These are phyloP conservation scores for Palloptera scutellata DNA, from an alignment of 2,888 invertebrate species.

Conservation along the genomic window DNA sequence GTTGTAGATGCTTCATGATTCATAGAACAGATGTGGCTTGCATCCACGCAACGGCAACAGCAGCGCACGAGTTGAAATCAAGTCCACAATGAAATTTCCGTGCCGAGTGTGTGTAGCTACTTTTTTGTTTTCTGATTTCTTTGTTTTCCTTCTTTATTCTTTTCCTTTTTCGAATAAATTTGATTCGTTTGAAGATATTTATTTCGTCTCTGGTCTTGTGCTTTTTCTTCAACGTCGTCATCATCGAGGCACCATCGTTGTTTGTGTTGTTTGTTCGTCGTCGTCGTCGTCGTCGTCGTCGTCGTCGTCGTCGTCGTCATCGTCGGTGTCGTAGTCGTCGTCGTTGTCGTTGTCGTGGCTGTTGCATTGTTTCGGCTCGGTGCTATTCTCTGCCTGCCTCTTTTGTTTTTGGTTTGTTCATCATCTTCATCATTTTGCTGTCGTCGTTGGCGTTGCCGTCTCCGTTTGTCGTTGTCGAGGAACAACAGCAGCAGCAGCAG, in stretches of 20 bases:
- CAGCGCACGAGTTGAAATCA: too few relatives aligned
- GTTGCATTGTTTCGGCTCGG: not conserved
- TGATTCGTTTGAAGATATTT: not conserved
- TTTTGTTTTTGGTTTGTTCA: conserved; percentile 42
- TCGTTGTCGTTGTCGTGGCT: conserved; percentile 25
- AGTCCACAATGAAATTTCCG: too few relatives aligned
- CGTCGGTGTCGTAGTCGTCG: conserved; percentile 27
- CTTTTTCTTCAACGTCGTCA: conserved; percentile 1
- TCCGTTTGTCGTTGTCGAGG: conserved; percentile 30
- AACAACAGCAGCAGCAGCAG: conserved; percentile 31
- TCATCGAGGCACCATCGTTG: not conserved
- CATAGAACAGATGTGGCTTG: too few relatives aligned
- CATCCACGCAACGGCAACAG: too few relatives aligned
- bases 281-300: conserved; percentile 29
- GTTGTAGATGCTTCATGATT: too few relatives aligned
- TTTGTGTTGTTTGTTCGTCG: conserved; percentile 43
- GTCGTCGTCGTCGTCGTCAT: conserved; percentile 25
- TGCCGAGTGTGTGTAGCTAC: too few relatives aligned
- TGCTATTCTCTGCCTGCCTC: conserved; percentile 13
- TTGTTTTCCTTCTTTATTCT: too few relatives aligned
- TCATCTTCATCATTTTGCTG: conserved; percentile 14
- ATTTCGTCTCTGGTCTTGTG: not conserved
- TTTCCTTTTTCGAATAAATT: too few relatives aligned
- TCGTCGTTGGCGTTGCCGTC: conserved; percentile 28
- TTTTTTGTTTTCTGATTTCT: too few relatives aligned